Evolutionary conservation across 2,113 vertebrate genomes (phyloP), one percentile per base, ranked within the genome.

Genomic region (Ailurus styani): DNA sequence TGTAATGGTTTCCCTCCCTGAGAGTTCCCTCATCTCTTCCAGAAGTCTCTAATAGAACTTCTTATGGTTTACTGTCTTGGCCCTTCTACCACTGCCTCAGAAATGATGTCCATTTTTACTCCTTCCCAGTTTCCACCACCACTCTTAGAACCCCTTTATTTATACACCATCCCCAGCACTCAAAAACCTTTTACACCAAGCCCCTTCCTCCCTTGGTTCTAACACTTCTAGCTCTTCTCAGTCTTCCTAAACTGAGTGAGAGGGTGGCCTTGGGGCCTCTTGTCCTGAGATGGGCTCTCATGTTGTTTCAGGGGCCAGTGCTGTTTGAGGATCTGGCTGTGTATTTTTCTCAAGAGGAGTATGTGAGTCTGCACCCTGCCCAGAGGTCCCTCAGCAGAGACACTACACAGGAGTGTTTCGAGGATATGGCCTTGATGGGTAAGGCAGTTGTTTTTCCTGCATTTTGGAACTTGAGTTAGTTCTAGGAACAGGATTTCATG

Each of bases 321-420:
- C 62, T 97, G 7, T 94, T 90, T 92, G 96, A 97, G 47, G 95
- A 98, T 64, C 91, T 97, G 95, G 87, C 96, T 50, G 94, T 98
- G 42, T 96, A 62, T 91, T 97, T 96, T 90, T 97, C 96, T 72
- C 96, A 97, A 90, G 97, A 98, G 96, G 81, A 98, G 47, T 96
- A 90, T 96, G 97, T 97, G 95, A 90, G 64, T 94, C 60, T 94
- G 47, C 42, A 77, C 0, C 37, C 96, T 92, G 60, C 34, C 81
- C 90, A 81, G 84, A 81, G 57, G 37, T 31, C 79, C 57, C 17
- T 87, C 60, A 57, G 55, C 55, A 82, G 55, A 93, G 95, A 92
- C n/a, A 47, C 3, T 18, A 17, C 57, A 31, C 23, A 73, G 64
- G 91, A 81, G 10, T 11, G 31, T 84, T 87, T 50, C 0, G 1